Evolutionary conservation across 1,140 invertebrate species (phyloP).

Genomic region (Neoseiulus cucumeris): DNA sequence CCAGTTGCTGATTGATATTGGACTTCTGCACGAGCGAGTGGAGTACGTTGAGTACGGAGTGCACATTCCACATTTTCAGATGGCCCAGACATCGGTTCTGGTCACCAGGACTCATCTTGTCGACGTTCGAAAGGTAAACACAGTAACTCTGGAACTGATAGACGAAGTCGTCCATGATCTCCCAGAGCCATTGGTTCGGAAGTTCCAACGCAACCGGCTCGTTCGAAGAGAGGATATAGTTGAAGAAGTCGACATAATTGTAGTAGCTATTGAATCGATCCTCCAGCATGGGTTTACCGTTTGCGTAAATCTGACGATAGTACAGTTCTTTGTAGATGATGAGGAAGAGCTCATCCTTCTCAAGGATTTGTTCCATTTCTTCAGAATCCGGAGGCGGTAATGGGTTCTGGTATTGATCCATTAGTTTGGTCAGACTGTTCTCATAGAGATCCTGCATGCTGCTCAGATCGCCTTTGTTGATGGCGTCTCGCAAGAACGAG

Average conservation of each 20-base stretch:
- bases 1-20: slow-evolving; percentile 90
- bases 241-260: slow-evolving; percentile 96
- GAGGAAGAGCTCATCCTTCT: slow-evolving; percentile 43
- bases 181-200: slow-evolving; percentile 98
- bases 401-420: neutral
- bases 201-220: slow-evolving; percentile 74
- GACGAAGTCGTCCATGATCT: slow-evolving; percentile 85
- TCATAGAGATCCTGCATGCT: neutral
- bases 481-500: neutral
- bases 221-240: slow-evolving; percentile 66
- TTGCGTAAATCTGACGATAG: slow-evolving; percentile 89
- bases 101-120: slow-evolving; percentile 62
- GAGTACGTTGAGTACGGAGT: slow-evolving; percentile 90
- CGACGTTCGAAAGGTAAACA: slow-evolving; percentile 63
- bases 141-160: slow-evolving; percentile 85
- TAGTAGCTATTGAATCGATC: slow-evolving; percentile 88
- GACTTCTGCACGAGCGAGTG: slow-evolving; percentile 95
- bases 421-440: neutral
- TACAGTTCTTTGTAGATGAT: slow-evolving; percentile 95
- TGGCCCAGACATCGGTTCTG: slow-evolving; percentile 52
- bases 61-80: slow-evolving; percentile 88
- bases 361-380: neutral
- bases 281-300: slow-evolving; percentile 62
- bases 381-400: neutral
- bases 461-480: neutral